Conservation (phyloP, 2,888 invertebrate species). For the Sesia bembeciformis region DNA sequence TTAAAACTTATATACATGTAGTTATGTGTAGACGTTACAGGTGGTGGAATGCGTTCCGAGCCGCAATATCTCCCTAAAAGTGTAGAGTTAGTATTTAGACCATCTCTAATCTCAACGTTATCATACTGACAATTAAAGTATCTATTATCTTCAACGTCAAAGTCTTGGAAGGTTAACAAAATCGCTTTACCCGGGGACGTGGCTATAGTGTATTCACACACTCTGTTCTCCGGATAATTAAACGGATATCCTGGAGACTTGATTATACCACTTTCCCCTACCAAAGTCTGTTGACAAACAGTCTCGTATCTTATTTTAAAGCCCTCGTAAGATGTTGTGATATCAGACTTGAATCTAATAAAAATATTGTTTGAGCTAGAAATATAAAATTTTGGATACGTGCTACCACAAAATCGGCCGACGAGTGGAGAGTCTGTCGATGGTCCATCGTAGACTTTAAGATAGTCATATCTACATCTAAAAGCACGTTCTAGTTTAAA, state of each 20-base stretch:
- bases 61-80: conserved; percentile 79
- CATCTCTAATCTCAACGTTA: conserved; percentile 79
- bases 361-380: conserved; percentile 73
- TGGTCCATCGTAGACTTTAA: conserved; percentile 80
- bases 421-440: conserved; percentile 75
- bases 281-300: conserved; percentile 55
- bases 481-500: conserved; percentile 78
- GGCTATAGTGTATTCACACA: conserved; percentile 81
- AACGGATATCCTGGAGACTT: conserved; percentile 85
- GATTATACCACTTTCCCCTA: conserved; percentile 75
- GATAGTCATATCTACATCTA: conserved; percentile 77
- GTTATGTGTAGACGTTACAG: conserved; percentile 81
- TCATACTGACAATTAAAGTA: conserved; percentile 45
- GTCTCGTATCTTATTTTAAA: conserved; percentile 46
- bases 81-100: conserved; percentile 77
- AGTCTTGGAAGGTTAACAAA: conserved; percentile 76
- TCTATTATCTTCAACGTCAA: conserved; percentile 75
- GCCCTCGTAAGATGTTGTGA: conserved; percentile 32
- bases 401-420: conserved; percentile 84
- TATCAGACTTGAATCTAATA: conserved; percentile 68
- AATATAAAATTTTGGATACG: conserved; percentile 74
- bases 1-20: conserved; percentile 80
- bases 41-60: conserved; percentile 63
- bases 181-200: conserved; percentile 79
- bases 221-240: conserved; percentile 74